Percentiles rank a stretch among this genome's conserved stretches.
phyloP scores from a whole-genome alignment of 2,113 vertebrate species.

The Mus spicilegus region DNA sequence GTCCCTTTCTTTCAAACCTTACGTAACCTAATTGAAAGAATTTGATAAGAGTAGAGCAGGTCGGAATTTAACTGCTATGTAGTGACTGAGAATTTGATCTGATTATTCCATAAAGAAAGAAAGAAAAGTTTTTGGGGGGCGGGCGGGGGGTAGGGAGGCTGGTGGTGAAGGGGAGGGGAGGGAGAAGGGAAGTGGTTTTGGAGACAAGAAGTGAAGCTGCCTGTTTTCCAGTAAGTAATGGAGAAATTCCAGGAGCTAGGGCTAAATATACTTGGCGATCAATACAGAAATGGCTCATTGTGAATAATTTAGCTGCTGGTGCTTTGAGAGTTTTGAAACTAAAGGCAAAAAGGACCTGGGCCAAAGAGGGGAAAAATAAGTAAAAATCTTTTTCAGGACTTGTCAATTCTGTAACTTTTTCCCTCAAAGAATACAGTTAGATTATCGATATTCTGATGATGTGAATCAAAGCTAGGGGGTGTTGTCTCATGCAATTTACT shows the following conservation, averaged over 20 bases:
- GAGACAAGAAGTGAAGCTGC: slow-evolving; percentile 92
- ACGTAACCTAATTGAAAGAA: slow-evolving; percentile 85
- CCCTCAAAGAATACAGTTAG: slow-evolving; percentile 86
- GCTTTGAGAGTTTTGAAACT: slow-evolving; percentile 91
- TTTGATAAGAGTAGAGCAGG: slow-evolving; percentile 85
- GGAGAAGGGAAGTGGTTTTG: slow-evolving; percentile 91
- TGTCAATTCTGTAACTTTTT: slow-evolving; percentile 88
- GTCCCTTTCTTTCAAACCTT: slow-evolving; percentile 80
- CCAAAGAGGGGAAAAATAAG: slow-evolving; percentile 82
- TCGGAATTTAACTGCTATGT: slow-evolving; percentile 89
- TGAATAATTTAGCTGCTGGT: slow-evolving; percentile 93
- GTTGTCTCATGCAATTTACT: slow-evolving; percentile 88
- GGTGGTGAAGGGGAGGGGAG: slow-evolving; percentile 83
- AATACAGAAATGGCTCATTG: slow-evolving; percentile 94
- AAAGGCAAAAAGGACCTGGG: slow-evolving; percentile 89
- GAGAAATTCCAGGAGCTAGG: slow-evolving; percentile 92
- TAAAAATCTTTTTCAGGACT: slow-evolving; percentile 85
- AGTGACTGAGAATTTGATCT: slow-evolving; percentile 88
- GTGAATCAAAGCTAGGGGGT: slow-evolving; percentile 89
- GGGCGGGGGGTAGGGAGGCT: background rate
- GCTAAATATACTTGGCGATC: slow-evolving; percentile 94
- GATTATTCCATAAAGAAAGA: slow-evolving; percentile 86
- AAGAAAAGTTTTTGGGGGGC: slow-evolving; percentile 83
- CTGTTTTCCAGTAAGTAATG: slow-evolving; percentile 94
- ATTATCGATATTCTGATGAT: slow-evolving; percentile 85